Evolutionary conservation across 2,888 invertebrate genomes (phyloP).

Genomic region (Muscina levida): DNA sequence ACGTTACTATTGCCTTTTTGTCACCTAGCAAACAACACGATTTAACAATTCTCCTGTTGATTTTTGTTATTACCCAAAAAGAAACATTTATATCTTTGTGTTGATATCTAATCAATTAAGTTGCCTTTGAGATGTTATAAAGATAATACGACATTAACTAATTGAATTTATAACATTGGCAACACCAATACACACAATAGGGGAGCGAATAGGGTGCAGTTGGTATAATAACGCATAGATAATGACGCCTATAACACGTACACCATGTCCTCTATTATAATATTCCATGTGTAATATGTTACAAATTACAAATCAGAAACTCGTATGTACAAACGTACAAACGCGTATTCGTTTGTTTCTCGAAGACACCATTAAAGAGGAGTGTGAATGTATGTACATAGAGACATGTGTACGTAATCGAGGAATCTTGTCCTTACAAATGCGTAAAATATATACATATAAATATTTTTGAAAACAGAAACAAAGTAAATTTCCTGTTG

Average conservation of each 20-base stretch:
- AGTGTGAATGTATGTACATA: too few species aligned
- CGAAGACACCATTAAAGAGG: too few species aligned
- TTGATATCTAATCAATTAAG: background rate
- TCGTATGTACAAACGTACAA: too few species aligned
- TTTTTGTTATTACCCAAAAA: too few species aligned
- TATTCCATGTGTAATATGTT: constrained; percentile 3
- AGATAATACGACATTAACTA: constrained; percentile 6
- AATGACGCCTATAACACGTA: constrained; percentile 9
- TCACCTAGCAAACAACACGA: too few species aligned
- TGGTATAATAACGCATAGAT: background rate
- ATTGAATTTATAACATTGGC: constrained; percentile 1
- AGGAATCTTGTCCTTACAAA: background rate
- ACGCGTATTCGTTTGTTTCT: too few species aligned
- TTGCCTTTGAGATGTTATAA: background rate
- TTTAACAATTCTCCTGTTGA: too few species aligned
- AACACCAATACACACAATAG: background rate
- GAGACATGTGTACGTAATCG: too few species aligned
- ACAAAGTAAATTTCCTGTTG: constrained; percentile 37
- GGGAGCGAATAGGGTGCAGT: background rate
- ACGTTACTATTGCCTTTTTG: too few species aligned
- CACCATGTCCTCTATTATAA: background rate
- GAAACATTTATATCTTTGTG: background rate
- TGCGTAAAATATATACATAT: constrained; percentile 1
- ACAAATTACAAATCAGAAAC: constrained; percentile 23
- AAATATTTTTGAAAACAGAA: constrained; percentile 12